A percentile compares a stretch with the other conserved stretches of the same genome.
Evolutionary conservation across 2,113 vertebrate genomes (phyloP).

Genomic region (Hippocampus mohnikei): DNA sequence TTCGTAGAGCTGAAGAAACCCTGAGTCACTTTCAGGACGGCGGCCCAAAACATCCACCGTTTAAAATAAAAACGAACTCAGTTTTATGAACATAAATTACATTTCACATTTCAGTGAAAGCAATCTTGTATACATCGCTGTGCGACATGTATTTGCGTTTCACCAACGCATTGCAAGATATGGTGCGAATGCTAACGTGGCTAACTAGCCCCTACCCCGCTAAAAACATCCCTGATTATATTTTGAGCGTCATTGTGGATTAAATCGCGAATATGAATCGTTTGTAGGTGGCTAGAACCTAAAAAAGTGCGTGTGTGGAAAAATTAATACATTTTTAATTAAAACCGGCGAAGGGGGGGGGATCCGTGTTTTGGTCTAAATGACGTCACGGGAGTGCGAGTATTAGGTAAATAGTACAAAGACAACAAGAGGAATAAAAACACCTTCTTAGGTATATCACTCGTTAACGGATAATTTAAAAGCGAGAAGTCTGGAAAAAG

Average conservation of each 20-base stretch:
- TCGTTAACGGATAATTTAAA: background rate
- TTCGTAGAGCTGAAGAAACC: slow-evolving; percentile 1
- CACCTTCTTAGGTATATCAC: no score
- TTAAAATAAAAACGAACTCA: background rate
- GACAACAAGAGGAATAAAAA: background rate
- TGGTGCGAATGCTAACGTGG: background rate
- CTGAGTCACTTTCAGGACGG: background rate
- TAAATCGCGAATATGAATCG: background rate
- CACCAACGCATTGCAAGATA: background rate
- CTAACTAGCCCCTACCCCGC: background rate
- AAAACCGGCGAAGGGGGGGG: no score
- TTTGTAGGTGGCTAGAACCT: background rate
- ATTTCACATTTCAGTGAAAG: background rate
- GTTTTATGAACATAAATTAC: background rate
- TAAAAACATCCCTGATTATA: background rate
- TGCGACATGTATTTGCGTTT: background rate
- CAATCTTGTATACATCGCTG: background rate
- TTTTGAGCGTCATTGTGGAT: background rate
- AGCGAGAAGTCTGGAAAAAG: background rate
- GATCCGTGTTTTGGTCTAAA: background rate
- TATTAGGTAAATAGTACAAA: background rate
- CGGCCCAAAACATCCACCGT: background rate
- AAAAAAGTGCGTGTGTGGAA: background rate
- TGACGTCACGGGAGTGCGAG: background rate
- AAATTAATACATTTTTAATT: background rate